phyloP scores from a whole-genome alignment of 2,113 vertebrate species.

The Spizaetus ornatus region DNA sequence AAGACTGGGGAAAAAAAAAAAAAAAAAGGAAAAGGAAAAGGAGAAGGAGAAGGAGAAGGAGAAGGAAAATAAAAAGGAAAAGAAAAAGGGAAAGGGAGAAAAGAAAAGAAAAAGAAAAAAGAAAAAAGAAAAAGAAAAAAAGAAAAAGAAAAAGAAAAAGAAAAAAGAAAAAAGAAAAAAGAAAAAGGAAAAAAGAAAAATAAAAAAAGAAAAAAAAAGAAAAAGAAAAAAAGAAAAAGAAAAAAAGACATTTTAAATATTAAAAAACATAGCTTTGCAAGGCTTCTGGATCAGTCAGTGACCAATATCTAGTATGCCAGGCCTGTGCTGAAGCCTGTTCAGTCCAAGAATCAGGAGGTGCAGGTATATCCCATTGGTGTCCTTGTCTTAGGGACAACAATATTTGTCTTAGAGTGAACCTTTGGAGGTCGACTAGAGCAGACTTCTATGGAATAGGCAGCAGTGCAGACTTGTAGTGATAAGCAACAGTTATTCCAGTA shows the following conservation, averaged over 20 bases:
- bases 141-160: rapidly evolving
- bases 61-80: no score
- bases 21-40: rapidly evolving
- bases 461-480: not conserved
- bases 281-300: not conserved
- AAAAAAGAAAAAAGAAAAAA: not conserved
- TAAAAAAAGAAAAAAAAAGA: no score
- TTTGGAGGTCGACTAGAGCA: not conserved
- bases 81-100: no score
- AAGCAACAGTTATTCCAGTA: not conserved
- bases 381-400: not conserved
- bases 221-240: not conserved
- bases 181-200: no score
- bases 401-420: not conserved
- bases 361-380: not conserved
- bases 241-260: not conserved
- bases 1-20: not conserved
- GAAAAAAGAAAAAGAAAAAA: rapidly evolving
- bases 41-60: rapidly evolving
- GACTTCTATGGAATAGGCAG: not conserved
- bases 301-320: not conserved
- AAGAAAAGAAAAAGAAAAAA: no score
- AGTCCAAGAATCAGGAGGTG: not conserved
- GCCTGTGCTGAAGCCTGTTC: not conserved
- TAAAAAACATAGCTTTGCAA: not conserved